Evolutionary conservation across 2,113 vertebrate genomes (phyloP).

Genomic region (Leptocoma aspasia): DNA sequence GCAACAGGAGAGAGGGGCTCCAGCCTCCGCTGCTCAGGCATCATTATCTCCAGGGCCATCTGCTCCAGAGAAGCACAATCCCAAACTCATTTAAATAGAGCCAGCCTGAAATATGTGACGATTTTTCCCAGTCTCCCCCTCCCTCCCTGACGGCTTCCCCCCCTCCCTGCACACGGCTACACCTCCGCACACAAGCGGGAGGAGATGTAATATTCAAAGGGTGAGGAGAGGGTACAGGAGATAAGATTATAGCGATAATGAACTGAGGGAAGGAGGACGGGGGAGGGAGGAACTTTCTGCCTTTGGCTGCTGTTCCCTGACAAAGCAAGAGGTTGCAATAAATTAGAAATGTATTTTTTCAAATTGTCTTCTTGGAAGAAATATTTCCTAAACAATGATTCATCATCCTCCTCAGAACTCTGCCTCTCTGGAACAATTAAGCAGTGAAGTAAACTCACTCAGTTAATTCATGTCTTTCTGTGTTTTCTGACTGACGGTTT

Average conservation of each 20-base stretch:
- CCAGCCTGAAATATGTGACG: constrained; percentile 65
- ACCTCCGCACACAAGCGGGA: neutral
- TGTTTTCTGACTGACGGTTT: neutral
- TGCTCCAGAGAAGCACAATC: constrained; percentile 84
- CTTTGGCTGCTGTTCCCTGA: neutral
- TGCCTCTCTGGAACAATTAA: constrained; percentile 52
- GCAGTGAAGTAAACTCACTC: neutral
- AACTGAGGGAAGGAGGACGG: constrained; percentile 13
- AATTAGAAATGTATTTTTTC: constrained; percentile 56
- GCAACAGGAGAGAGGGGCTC: constrained; percentile 76
- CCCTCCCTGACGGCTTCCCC: neutral
- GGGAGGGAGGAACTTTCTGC: constrained; percentile 43
- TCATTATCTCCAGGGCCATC: constrained; percentile 95
- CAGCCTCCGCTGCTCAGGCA: constrained; percentile 80
- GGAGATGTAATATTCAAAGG: constrained; percentile 45
- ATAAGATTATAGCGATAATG: constrained; percentile 39
- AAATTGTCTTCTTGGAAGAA: constrained; percentile 45
- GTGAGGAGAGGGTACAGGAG: neutral
- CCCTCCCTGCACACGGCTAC: accelerated
- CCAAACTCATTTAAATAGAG: constrained; percentile 81
- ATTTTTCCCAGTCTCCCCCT: constrained; percentile 35
- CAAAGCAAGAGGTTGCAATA: constrained; percentile 32
- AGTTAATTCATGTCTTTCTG: neutral
- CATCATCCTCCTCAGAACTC: constrained; percentile 28
- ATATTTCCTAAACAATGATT: constrained; percentile 55